phyloP scores from a whole-genome alignment of 2,888 invertebrate species.

The Orchestes rusci region DNA sequence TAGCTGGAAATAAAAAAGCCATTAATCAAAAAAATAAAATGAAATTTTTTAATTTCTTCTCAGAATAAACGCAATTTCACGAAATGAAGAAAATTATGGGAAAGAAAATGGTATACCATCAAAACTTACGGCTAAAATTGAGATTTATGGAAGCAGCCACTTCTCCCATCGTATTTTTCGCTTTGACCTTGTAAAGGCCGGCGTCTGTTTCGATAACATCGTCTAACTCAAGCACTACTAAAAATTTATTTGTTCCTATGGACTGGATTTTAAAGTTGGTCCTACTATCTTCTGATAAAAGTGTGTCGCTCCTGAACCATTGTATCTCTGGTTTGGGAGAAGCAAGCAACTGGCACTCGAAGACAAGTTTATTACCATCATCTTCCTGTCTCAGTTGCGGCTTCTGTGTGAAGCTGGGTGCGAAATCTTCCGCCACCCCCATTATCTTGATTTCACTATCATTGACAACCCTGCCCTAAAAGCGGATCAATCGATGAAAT shows the following conservation, averaged over 20 bases:
- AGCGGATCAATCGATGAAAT: conserved; percentile 10
- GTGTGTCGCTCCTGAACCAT: conserved; percentile 86
- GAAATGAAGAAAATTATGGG: not conserved
- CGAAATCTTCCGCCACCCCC: conserved; percentile 90
- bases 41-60: not conserved
- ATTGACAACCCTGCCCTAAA: conserved; percentile 42
- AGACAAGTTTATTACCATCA: conserved; percentile 89
- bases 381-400: conserved; percentile 94
- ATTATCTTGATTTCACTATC: conserved; percentile 46
- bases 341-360: conserved; percentile 86
- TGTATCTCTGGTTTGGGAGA: conserved; percentile 85
- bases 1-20: conserved; percentile 63
- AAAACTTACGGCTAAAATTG: conserved; percentile 92
- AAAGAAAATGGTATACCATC: not conserved
- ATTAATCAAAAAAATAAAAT: conserved; percentile 6
- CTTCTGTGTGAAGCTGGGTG: conserved; percentile 98
- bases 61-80: not conserved
- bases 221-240: conserved; percentile 88
- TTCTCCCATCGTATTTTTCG: conserved; percentile 95
- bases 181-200: conserved; percentile 94
- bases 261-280: conserved; percentile 86
- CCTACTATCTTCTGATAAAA: conserved; percentile 74
- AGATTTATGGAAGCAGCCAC: conserved; percentile 94
- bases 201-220: conserved; percentile 94
- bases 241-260: conserved; percentile 76